Evolutionary conservation across 1,140 invertebrate genomes (phyloP), one percentile per base, ranked within the genome.

Genomic region (Drosophila gunungcola): DNA sequence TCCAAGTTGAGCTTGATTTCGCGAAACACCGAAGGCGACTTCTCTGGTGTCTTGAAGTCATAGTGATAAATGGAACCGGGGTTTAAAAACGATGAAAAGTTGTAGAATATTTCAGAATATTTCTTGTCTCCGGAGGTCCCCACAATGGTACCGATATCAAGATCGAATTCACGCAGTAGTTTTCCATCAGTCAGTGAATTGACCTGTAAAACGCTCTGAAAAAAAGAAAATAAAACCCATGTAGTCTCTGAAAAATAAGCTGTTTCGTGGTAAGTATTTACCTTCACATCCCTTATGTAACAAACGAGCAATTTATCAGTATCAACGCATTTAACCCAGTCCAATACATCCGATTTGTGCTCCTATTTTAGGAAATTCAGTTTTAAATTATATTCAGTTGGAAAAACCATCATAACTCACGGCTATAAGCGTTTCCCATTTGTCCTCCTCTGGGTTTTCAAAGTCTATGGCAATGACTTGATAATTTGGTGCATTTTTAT

Each of bases 251-350:
- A n/a, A 0, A 4, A 11, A 32, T 5, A 2, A 1, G 11, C 3
- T 9, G 1, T 2, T 41, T 4, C 3, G 0, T 12, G 21, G 55
- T 4, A 32, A 3, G 11, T 2, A 65, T 45, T 92, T 93, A 97
- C 97, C 94, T 99, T 99, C 4, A 99, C 98, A 95, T 99, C 97
- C 91, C 97, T 95, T 45, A 99, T 95, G 92, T 99, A 99, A 91
- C 96, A 96, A 43, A 98, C 92, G 38, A 99, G 94, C n/a, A 99
- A 93, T 93, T 98, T 98, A 92, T 99, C 95, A 49, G 95, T 92
- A 92, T 97, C 95, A 2, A 98, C 97, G 79, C 96, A 96, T 5
- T 94, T 93, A 0, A 95, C 97, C 96, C 97, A 98, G 90, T 98
- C 96, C 25, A 99, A 92, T 1, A 99, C 98, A 93, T 98, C 96